Evolutionary conservation across 64 coral and sea anemone genomes (phyloP).

Genomic region (Porites australiensis): DNA sequence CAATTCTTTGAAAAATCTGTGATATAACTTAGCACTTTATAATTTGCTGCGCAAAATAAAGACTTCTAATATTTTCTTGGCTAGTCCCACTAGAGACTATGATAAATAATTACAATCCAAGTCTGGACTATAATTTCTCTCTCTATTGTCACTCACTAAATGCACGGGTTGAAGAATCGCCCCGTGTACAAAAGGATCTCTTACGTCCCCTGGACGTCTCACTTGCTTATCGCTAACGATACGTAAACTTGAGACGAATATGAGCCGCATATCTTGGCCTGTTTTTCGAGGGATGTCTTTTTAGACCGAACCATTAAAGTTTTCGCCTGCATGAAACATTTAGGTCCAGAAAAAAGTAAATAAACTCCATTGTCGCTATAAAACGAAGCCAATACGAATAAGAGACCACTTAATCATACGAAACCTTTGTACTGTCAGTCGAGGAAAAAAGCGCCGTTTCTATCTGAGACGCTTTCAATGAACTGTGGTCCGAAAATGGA

Average conservation of each 20-base stretch:
- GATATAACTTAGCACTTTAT: background rate
- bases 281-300: no score
- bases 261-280: no score
- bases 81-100: background rate
- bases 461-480: background rate
- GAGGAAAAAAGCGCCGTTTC: slow-evolving; percentile 22
- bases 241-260: no score
- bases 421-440: slow-evolving; percentile 9
- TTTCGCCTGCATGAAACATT: no score
- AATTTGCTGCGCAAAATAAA: background rate
- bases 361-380: background rate
- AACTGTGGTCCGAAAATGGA: no score
- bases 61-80: background rate
- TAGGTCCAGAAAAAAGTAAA: background rate
- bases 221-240: no score
- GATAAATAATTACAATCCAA: background rate
- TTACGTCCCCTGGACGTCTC: no score
- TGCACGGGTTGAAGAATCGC: background rate
- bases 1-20: no score
- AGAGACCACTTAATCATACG: background rate
- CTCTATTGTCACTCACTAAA: no score
- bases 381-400: background rate
- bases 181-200: no score
- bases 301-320: no score
- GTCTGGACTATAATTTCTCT: no score